Evolutionary conservation across 2,888 invertebrate genomes (phyloP), one percentile per base, ranked within the genome.

Genomic region (Latrodectus hesperus): DNA sequence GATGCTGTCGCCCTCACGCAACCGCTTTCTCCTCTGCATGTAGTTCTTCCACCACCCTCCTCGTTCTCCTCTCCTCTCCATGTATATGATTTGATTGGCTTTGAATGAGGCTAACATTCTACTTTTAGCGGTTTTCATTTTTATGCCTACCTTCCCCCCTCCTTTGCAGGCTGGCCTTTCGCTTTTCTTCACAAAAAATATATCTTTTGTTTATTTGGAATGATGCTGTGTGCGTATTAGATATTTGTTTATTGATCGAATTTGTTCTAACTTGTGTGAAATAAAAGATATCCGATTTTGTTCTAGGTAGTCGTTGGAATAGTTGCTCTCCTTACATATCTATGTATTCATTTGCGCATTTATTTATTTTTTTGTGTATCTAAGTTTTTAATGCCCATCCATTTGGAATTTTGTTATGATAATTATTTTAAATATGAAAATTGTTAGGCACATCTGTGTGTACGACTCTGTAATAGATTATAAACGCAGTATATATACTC

Each of bases 1-100:
- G 86, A 87, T 87, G 86, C 86, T 87, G 86, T 76, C 86, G 77
- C 81, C 81, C 86, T 77, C 86, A 87, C 86, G 75, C 74, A 65
- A 26, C 67, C 67, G 75, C 67, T 80, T 38, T 68, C 26, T 17
- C 70, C 38, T 38, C 38, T 38, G 38, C 38, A 38, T 38, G 38
- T 38, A 38, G 38, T 38, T 60, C 60, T 60, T n/a, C n/a, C 60
- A 10, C 26, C 38, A n/a, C 26, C 70, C 49, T 17, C 16, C n/a
- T 52, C 73, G 17, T 49, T 22, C 64, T 60, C 75, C 60, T 16
- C 22, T 51, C 71, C 64, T 60, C 22, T 64, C 72, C 49, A 17
- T 80, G 64, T 64, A 64, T 72, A 16, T n/a, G 72, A 38, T 55
- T 79, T 72, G 65, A 53, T 49, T 72, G 60, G 60, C 72, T 80